Base-by-base conservation (phyloP, 2,888 invertebrate species). In the Aleiodes alternator region DNA sequence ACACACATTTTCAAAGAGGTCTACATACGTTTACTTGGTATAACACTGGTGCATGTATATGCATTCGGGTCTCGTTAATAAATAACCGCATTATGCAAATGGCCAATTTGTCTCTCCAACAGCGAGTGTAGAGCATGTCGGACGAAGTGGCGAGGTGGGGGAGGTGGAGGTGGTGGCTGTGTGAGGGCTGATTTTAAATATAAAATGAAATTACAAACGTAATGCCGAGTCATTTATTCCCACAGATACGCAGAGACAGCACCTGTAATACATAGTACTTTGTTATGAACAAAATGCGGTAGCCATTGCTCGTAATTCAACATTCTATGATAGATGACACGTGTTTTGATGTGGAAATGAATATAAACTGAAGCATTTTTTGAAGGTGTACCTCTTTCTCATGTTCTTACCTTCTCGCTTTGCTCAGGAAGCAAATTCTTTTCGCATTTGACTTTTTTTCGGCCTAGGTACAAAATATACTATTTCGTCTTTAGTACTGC, bases 61-160 rank as follows among this genome's bases (percentile, higher is more conserved):
- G 59, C 57, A 77, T 78, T 64, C 16, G 69, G 78, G 76, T 74
- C 81, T 83, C 84, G 83, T 85, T 84, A 86, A 87, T 86, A 85
- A 87, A 85, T 87, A 87, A 87, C 84, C 79, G 82, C 85, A 87
- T 87, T 86, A 87, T 87, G 85, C 82, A 87, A 87, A 87, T 85
- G 83, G 81, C 82, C 84, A 87, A 87, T 87, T 87, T 86, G 87
- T 87, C 87, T 68, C n/a, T 84, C 81, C 76, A 76, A 76, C 77
- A 76, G 79, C 71, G 76, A 43, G 77, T 74, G 76, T 75, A 78
- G 61, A 75, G 78, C 80, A 64, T 64, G 64, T 64, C 64, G 51
- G 48, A 51, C 69, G 53, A 61, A 75, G 78, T 43, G 16, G 71
- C 59, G 57, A 76, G 69, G 59, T 59, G 73, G 51, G 55, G 59